Conservation (phyloP, 2,797 vertebrate genomes). For the Enteromius afrohamiltoni region DNA sequence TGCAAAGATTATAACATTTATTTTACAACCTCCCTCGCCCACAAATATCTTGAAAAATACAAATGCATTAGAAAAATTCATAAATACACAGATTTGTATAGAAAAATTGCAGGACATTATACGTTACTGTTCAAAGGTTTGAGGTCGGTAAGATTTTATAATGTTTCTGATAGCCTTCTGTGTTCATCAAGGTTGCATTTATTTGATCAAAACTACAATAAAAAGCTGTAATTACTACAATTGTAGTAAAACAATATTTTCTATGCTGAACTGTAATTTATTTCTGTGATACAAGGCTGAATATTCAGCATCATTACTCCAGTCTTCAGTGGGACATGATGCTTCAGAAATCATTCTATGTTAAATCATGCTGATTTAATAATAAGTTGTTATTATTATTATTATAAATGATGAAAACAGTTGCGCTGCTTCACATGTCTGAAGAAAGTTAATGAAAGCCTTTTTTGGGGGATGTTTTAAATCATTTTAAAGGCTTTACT, state of each 20-base stretch:
- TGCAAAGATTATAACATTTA: neutral
- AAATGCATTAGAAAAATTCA: neutral
- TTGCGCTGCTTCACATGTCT: neutral
- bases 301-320: neutral
- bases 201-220: neutral
- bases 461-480: neutral
- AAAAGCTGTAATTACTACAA: neutral
- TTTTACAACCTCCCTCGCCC: too few relatives aligned
- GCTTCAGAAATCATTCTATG: neutral
- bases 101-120: neutral
- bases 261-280: neutral
- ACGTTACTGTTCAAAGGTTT: neutral
- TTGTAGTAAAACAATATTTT: neutral
- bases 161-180: too few relatives aligned
- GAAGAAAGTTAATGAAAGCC: neutral
- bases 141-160: neutral
- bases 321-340: neutral
- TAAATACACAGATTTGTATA: neutral
- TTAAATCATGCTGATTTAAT: neutral
- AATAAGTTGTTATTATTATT: neutral
- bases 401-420: neutral
- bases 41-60: neutral
- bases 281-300: neutral
- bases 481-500: neutral
- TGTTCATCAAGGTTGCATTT: neutral